Evolutionary conservation across 2,888 invertebrate genomes (phyloP).

Genomic region (Hyppa rectilinea): DNA sequence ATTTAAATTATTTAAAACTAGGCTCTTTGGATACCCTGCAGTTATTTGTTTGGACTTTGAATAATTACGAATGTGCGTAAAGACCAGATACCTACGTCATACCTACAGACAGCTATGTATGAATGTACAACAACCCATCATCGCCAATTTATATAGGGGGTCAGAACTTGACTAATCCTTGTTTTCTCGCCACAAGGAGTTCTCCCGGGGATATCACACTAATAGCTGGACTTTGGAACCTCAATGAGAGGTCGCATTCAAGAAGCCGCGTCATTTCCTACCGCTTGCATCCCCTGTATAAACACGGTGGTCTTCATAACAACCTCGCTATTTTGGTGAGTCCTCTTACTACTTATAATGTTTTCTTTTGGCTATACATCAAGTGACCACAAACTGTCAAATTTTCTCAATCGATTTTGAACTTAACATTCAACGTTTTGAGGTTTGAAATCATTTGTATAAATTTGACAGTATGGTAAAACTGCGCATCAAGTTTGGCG

Average conservation of each 20-base stretch:
- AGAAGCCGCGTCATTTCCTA: slow-evolving; percentile 77
- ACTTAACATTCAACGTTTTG: no score
- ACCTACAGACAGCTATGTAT: neutral
- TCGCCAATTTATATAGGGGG: neutral
- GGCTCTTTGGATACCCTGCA: neutral
- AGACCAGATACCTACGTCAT: no score
- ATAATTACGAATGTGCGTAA: neutral
- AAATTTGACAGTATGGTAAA: no score
- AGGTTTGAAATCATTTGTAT: no score
- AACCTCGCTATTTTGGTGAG: slow-evolving; percentile 81
- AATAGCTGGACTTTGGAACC: slow-evolving; percentile 80
- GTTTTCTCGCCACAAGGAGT: slow-evolving; percentile 64
- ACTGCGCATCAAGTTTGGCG: no score
- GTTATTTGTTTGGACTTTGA: neutral
- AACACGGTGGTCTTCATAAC: slow-evolving; percentile 73
- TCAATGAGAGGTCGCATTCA: slow-evolving; percentile 72
- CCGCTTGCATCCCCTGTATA: slow-evolving; percentile 77
- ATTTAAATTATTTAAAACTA: neutral
- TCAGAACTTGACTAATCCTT: neutral
- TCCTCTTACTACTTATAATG: slow-evolving; percentile 13
- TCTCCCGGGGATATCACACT: slow-evolving; percentile 77
- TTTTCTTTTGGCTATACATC: no score
- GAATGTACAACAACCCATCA: neutral
- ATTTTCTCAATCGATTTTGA: no score
- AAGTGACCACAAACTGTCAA: no score